Evolutionary conservation across 2,797 vertebrate genomes (phyloP).

Genomic region (Hemitrygon akajei): DNA sequence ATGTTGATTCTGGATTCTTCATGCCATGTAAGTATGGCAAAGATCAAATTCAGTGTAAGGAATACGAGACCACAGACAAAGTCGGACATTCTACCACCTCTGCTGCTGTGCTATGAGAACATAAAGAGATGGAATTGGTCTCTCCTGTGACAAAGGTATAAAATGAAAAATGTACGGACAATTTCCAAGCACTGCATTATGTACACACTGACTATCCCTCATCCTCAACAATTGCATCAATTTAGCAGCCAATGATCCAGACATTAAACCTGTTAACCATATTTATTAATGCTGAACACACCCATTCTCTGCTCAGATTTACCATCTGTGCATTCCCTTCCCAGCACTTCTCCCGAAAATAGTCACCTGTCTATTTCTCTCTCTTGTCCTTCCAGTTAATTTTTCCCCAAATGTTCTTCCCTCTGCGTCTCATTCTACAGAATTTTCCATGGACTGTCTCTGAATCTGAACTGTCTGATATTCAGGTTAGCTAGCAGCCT

Average conservation of each 20-base stretch:
- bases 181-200: neutral
- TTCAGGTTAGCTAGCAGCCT: neutral
- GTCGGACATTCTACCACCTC: neutral
- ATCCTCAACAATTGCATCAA: neutral
- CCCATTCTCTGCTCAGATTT: neutral
- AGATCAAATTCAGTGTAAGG: neutral
- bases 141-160: neutral
- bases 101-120: neutral
- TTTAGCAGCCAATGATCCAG: neutral
- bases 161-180: neutral
- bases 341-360: neutral
- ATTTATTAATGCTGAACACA: neutral
- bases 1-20: neutral
- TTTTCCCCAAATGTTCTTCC: too few relatives aligned
- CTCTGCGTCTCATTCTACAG: too few relatives aligned
- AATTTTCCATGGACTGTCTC: neutral
- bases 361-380: neutral
- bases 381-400: neutral
- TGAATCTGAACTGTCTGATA: neutral
- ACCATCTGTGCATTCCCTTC: neutral
- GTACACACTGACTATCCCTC: neutral
- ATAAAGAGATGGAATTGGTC: neutral
- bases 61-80: neutral
- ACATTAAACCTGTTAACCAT: neutral
- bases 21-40: neutral